A percentile compares a stretch with the other conserved stretches of the same genome.
phyloP scores from a whole-genome alignment of 1,140 invertebrate species.

The Bombus balteatus region DNA sequence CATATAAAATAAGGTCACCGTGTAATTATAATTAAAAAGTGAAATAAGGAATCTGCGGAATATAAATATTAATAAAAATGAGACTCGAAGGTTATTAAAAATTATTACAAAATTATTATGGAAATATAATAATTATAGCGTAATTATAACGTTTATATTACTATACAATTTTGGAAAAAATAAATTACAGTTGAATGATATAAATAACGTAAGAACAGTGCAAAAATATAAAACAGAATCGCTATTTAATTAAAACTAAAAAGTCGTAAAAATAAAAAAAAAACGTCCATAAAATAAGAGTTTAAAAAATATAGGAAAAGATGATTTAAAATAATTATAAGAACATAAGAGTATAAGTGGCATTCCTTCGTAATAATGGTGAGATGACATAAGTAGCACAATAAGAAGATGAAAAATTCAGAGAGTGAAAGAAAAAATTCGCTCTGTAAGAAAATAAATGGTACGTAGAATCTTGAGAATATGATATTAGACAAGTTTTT shows the following conservation, averaged over 20 bases:
- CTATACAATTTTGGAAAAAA: too few species aligned
- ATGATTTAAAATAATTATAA: not conserved
- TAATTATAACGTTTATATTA: too few species aligned
- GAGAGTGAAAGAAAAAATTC: not conserved
- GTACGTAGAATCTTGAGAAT: not conserved
- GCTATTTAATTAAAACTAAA: not conserved
- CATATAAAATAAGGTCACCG: not conserved
- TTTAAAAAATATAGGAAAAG: not conserved
- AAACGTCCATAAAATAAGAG: not conserved
- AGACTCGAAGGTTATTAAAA: too few species aligned
- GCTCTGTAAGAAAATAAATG: not conserved
- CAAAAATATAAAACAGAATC: too few species aligned
- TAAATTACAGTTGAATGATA: not conserved
- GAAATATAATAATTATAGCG: too few species aligned
- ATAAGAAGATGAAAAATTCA: not conserved
- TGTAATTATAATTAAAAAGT: not conserved
- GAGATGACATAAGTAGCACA: too few species aligned
- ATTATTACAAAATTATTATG: too few species aligned
- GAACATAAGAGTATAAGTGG: not conserved
- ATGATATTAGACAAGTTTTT: not conserved
- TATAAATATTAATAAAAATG: not conserved
- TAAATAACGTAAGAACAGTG: too few species aligned
- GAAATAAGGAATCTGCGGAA: not conserved
- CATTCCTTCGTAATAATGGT: too few species aligned
- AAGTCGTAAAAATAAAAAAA: not conserved